A percentile compares a stretch with the other conserved stretches of the same genome.
These are phyloP conservation scores for Carollia perspicillata DNA, from an alignment of 2,113 vertebrate genomes.

Conservation along the genomic window DNA sequence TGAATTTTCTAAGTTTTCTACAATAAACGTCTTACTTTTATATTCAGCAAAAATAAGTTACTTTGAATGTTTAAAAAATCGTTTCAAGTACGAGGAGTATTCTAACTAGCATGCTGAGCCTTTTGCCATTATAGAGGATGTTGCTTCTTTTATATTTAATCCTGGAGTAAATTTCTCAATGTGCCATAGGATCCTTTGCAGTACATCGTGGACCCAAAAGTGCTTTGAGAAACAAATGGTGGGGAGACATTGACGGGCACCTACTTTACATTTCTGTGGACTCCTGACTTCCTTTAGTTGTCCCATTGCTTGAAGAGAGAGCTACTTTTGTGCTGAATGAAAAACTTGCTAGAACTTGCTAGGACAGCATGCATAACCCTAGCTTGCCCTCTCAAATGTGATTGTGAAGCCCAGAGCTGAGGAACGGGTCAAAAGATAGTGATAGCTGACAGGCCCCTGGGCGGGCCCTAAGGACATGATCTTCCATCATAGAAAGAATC, in stretches of 20 bases:
- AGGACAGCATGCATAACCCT: neutral
- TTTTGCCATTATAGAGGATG: neutral
- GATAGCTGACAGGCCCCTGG: neutral
- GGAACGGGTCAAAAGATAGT: neutral
- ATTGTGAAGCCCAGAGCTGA: neutral
- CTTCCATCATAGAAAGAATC: slow-evolving; percentile 51
- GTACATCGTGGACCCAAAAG: neutral
- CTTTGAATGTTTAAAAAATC: slow-evolving; percentile 22
- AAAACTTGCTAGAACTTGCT: neutral
- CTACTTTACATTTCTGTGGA: neutral
- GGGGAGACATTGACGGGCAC: neutral
- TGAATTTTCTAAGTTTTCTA: slow-evolving; percentile 16
- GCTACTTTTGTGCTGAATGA: neutral
- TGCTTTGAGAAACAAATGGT: neutral
- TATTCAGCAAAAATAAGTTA: slow-evolving; percentile 7
- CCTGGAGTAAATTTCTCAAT: neutral
- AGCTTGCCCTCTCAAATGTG: neutral
- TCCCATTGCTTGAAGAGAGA: neutral
- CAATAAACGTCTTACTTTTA: neutral
- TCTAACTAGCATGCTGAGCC: neutral
- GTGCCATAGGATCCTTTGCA: neutral
- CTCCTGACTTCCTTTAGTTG: neutral
- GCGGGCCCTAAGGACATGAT: neutral
- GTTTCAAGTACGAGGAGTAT: neutral
- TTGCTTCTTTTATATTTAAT: neutral